These are phyloP conservation scores for Nephrotoma flavescens DNA, from an alignment of 2,888 invertebrate species.

Conservation along the genomic window DNA sequence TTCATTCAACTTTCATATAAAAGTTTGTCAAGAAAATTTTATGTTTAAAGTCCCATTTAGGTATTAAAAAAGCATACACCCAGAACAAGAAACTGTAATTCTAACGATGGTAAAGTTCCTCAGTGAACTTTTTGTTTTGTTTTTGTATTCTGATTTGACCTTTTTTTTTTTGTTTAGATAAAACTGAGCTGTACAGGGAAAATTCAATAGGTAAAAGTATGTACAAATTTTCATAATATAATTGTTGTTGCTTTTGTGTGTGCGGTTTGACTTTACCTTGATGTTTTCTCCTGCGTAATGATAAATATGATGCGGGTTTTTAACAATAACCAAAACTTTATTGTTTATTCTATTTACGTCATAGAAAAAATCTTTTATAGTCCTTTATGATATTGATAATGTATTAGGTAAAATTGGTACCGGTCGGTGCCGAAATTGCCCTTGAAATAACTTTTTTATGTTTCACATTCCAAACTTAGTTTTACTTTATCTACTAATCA, in stretches of 20 bases:
- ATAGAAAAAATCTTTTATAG: background rate
- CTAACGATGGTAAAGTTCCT: background rate
- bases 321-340: background rate
- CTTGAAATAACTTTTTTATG: no score
- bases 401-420: background rate
- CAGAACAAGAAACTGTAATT: background rate
- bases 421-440: background rate
- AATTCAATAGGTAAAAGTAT: background rate
- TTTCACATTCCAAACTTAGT: no score
- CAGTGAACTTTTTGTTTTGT: background rate
- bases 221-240: background rate
- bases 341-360: background rate
- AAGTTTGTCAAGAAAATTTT: background rate
- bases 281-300: background rate
- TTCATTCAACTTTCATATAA: background rate
- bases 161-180: background rate
- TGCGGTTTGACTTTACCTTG: background rate
- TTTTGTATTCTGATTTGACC: background rate
- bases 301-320: background rate
- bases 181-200: background rate
- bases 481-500: no score
- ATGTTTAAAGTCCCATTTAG: background rate
- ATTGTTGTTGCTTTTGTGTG: background rate
- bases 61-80: background rate
- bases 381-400: background rate